phyloP scores from a whole-genome alignment of 2,888 invertebrate genomes.

The Lasioglossum leucozonium region DNA sequence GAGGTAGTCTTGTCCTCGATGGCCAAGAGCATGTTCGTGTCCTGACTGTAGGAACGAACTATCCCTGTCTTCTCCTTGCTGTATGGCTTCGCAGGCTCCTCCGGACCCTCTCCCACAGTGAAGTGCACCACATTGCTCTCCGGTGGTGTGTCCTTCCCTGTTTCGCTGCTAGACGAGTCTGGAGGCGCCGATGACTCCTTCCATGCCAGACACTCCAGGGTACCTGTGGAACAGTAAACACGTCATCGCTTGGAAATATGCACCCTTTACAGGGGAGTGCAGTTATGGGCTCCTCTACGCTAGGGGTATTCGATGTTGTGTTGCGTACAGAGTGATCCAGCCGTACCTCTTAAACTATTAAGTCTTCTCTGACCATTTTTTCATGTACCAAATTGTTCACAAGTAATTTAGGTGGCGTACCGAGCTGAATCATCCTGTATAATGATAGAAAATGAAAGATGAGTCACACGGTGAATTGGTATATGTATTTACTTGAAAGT shows the following conservation, averaged over 20 bases:
- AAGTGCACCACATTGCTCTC: conserved; percentile 79
- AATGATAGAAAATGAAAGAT: not conserved
- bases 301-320: not conserved
- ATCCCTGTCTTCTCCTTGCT: conserved; percentile 75
- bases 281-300: not conserved
- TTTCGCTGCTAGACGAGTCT: conserved; percentile 87
- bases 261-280: not conserved
- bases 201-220: conserved; percentile 80
- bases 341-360: no score
- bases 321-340: not conserved
- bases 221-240: conserved; percentile 75
- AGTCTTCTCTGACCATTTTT: no score
- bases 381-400: no score
- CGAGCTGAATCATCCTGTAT: not conserved
- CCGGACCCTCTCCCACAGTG: conserved; percentile 78
- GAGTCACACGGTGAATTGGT: not conserved
- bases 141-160: conserved; percentile 85
- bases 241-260: not conserved
- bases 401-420: not conserved
- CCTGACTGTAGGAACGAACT: conserved; percentile 86
- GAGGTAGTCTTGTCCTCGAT: conserved; percentile 71
- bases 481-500: not conserved
- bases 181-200: conserved; percentile 85
- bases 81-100: conserved; percentile 54
- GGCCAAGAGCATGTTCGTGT: conserved; percentile 82